Evolutionary conservation across 1,140 invertebrate species (phyloP).

Genomic region (Papilio aristodemus): DNA sequence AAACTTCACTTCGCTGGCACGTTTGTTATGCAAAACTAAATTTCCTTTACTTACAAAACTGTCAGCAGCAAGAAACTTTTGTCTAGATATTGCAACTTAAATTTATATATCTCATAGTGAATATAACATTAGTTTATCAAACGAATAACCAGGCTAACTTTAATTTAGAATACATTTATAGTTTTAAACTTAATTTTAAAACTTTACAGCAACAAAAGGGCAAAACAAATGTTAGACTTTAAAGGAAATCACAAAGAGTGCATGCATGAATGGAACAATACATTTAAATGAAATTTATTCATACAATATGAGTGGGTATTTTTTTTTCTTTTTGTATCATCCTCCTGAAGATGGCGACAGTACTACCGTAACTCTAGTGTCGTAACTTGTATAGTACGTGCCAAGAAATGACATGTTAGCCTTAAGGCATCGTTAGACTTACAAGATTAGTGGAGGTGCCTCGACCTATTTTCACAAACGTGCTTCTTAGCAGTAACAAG

Average conservation of each 20-base stretch:
- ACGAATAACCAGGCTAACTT: neutral
- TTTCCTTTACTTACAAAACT: conserved; percentile 11
- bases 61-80: conserved; percentile 16
- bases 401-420: conserved; percentile 33
- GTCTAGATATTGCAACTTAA: neutral
- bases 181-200: too few relatives aligned
- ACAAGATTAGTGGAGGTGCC: conserved; percentile 28
- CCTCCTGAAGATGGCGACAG: neutral
- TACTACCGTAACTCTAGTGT: neutral
- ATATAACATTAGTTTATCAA: neutral
- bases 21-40: conserved; percentile 20
- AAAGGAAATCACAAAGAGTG: too few relatives aligned
- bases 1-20: conserved; percentile 11
- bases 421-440: conserved; percentile 33
- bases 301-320: too few relatives aligned
- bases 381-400: conserved; percentile 4
- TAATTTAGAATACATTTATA: neutral
- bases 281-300: too few relatives aligned
- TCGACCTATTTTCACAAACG: conserved; percentile 25
- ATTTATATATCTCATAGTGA: conserved; percentile 15
- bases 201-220: too few relatives aligned
- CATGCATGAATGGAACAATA: too few relatives aligned
- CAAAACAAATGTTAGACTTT: too few relatives aligned
- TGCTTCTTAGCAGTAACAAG: conserved; percentile 17
- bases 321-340: too few relatives aligned